A percentile compares a stretch with the other conserved stretches of the same genome.
phyloP scores from a whole-genome alignment of 1,140 invertebrate genomes.

The Pogonomyrmex californicus region DNA sequence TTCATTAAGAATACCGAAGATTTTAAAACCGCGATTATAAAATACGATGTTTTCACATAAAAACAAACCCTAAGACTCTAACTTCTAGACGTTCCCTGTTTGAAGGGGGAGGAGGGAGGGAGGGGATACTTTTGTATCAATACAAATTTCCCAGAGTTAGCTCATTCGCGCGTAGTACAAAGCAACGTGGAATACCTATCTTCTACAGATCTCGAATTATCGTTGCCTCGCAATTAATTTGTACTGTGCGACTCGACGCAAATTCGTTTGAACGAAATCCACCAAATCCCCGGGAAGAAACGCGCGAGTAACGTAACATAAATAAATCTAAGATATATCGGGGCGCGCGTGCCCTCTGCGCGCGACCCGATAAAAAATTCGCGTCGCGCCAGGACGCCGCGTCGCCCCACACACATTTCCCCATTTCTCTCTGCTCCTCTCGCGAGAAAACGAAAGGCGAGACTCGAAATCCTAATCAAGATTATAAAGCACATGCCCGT shows the following conservation, averaged over 20 bases:
- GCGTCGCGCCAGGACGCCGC: constrained; percentile 8
- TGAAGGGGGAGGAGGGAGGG: too few relatives aligned
- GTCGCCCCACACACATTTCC: neutral
- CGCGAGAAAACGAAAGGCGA: neutral
- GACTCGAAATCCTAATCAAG: constrained; percentile 12
- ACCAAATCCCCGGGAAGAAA: neutral
- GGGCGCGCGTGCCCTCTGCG: neutral
- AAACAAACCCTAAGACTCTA: too few relatives aligned
- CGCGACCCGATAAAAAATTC: neutral
- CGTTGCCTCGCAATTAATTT: constrained; percentile 38
- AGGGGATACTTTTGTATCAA: too few relatives aligned
- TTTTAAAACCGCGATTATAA: too few relatives aligned
- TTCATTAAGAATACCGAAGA: too few relatives aligned
- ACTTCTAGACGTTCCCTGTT: too few relatives aligned
- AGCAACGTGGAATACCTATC: neutral
- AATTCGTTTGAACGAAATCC: neutral
- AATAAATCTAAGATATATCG: constrained; percentile 33
- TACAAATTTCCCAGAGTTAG: too few relatives aligned
- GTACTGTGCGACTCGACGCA: neutral
- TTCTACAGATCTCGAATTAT: constrained; percentile 14
- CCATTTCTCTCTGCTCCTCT: neutral
- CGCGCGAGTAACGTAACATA: constrained; percentile 25
- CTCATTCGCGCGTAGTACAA: neutral
- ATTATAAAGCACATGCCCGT: constrained; percentile 52
- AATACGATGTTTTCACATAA: too few relatives aligned